phyloP scores from a whole-genome alignment of 1,140 invertebrate species.

The Nephila pilipes region DNA sequence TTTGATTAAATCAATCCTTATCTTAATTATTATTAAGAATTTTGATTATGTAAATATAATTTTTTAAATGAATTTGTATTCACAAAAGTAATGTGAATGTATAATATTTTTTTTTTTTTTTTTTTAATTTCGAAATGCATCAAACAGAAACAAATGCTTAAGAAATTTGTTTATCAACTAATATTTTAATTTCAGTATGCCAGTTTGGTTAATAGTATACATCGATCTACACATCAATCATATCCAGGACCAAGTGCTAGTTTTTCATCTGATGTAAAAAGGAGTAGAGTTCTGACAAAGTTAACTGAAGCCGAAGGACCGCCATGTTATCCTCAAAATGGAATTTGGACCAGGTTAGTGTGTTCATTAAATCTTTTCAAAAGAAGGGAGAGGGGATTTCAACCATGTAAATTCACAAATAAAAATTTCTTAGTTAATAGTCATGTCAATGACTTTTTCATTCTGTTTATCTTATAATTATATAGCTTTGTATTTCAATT shows the following conservation, averaged over 20 bases:
- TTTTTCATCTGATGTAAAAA: background rate
- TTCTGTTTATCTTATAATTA: background rate
- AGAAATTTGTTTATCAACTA: too few relatives aligned
- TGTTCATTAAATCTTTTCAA: background rate
- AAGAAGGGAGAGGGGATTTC: background rate
- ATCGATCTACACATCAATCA: slow-evolving; percentile 49
- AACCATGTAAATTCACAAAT: too few relatives aligned
- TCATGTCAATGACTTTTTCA: background rate
- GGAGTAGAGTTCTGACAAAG: background rate
- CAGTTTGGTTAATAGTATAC: slow-evolving; percentile 61
- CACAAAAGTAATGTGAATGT: too few relatives aligned
- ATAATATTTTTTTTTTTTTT: too few relatives aligned
- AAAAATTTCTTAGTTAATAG: background rate
- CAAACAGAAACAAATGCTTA: too few relatives aligned
- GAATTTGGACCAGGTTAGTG: slow-evolving; percentile 49
- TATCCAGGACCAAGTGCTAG: background rate
- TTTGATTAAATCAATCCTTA: too few relatives aligned
- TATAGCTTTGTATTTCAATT: too few relatives aligned
- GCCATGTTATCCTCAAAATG: slow-evolving; percentile 32
- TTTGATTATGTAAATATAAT: too few relatives aligned
- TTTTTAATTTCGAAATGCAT: too few relatives aligned
- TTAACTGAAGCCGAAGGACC: slow-evolving; percentile 60
- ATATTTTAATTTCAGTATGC: slow-evolving; percentile 60
- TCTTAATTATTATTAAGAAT: too few relatives aligned
- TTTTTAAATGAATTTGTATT: too few relatives aligned